phyloP scores from a whole-genome alignment of 2,797 vertebrate genomes.

The Gymnothorax javanicus region DNA sequence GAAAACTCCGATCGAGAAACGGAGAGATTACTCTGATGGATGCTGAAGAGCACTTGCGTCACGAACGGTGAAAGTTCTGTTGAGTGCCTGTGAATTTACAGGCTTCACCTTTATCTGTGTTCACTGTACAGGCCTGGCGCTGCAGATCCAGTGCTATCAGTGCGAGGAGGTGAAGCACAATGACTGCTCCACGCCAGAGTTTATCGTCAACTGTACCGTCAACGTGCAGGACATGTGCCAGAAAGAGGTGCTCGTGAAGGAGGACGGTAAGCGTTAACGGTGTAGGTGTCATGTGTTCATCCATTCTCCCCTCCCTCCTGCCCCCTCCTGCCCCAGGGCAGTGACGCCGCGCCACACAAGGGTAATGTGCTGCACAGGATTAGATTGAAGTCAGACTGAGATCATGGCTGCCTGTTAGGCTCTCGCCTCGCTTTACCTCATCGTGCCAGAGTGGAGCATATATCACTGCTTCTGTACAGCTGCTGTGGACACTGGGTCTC shows the following conservation, averaged over 20 bases:
- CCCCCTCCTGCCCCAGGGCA: neutral
- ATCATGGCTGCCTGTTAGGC: neutral
- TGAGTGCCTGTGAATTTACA: neutral
- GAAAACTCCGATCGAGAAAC: neutral
- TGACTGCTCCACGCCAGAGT: constrained; percentile 93
- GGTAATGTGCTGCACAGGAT: neutral
- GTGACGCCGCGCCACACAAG: neutral
- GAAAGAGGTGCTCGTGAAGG: constrained; percentile 94
- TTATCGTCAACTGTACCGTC: constrained; percentile 95
- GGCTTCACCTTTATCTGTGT: neutral
- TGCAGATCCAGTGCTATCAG: constrained; percentile 98
- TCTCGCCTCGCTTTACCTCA: neutral
- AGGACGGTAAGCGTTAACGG: constrained; percentile 80
- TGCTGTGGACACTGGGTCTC: neutral
- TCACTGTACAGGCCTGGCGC: constrained; percentile 44
- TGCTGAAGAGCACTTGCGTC: neutral
- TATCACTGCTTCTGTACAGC: neutral
- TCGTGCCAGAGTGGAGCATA: neutral
- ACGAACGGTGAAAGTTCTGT: constrained; percentile 7
- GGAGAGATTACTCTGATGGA: neutral
- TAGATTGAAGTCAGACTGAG: neutral
- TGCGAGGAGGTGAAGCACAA: constrained; percentile 93
- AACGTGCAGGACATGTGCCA: constrained; percentile 98
- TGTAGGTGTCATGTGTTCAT: neutral
- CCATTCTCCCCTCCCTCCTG: neutral